These are phyloP conservation scores for Drosophila truncata DNA, from an alignment of 1,140 invertebrate species.

Conservation along the genomic window DNA sequence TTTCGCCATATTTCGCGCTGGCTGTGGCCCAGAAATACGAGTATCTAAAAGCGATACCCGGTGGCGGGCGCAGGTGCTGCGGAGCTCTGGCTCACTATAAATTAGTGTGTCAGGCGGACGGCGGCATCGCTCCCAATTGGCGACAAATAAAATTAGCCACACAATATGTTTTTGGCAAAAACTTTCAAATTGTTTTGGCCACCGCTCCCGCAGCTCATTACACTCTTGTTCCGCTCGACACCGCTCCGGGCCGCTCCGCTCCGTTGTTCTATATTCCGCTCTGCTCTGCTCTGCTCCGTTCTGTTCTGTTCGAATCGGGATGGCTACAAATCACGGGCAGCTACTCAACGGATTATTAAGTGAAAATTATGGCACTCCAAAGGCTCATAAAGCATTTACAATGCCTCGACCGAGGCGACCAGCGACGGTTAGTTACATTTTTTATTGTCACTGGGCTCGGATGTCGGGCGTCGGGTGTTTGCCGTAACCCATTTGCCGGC, in stretches of 20 bases:
- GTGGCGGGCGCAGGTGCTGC: conserved; percentile 65
- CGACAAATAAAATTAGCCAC: conserved; percentile 83
- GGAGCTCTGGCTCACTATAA: conserved; percentile 65
- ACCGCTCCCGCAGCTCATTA: conserved; percentile 31
- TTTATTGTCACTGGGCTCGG: conserved; percentile 76
- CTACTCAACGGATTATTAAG: conserved; percentile 84
- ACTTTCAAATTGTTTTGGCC: conserved; percentile 76
- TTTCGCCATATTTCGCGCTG: conserved; percentile 28
- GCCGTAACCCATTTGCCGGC: conserved; percentile 71
- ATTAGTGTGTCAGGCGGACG: conserved; percentile 59
- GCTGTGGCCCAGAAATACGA: conserved; percentile 39
- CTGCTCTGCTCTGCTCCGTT: background rate
- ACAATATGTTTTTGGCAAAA: conserved; percentile 82
- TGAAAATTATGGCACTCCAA: conserved; percentile 84
- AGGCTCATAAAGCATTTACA: conserved; percentile 83
- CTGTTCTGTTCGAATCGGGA: conserved; percentile 36
- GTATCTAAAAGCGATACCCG: conserved; percentile 63
- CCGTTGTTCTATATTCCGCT: conserved; percentile 32
- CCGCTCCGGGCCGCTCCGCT: conserved; percentile 5
- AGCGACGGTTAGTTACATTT: conserved; percentile 76
- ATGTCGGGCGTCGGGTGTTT: conserved; percentile 20
- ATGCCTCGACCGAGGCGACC: conserved; percentile 53
- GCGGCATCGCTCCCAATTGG: conserved; percentile 70
- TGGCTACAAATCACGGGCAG: conserved; percentile 76
- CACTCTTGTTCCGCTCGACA: background rate